A percentile compares a stretch with the other conserved stretches of the same genome.
phyloP scores from a whole-genome alignment of 2,888 invertebrate genomes.

The Hydroisotoma schaefferi region DNA sequence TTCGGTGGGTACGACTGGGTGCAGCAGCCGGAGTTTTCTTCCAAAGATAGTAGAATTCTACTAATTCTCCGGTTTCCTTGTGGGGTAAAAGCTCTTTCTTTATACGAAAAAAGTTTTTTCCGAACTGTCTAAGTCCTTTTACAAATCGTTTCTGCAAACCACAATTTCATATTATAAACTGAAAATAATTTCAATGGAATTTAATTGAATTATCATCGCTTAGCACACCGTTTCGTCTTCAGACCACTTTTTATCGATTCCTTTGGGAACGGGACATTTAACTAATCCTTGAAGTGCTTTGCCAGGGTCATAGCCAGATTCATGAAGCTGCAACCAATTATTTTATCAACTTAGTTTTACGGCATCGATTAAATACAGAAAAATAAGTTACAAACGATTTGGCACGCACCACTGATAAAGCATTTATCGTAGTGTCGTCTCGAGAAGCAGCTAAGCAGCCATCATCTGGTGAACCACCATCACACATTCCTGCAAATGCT shows the following conservation, averaged over 20 bases:
- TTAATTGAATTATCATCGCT: background rate
- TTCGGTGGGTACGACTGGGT: constrained; percentile 89
- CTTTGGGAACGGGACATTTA: constrained; percentile 94
- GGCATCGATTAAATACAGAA: constrained; percentile 11
- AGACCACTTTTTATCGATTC: constrained; percentile 96
- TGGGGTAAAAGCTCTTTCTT: constrained; percentile 92
- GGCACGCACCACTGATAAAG: constrained; percentile 75
- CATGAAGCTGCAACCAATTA: constrained; percentile 68
- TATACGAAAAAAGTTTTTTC: constrained; percentile 98
- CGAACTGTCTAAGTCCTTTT: constrained; percentile 95
- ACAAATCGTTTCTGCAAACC: constrained; percentile 80
- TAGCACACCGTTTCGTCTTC: constrained; percentile 81
- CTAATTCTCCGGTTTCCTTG: constrained; percentile 94
- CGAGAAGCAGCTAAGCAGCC: constrained; percentile 94
- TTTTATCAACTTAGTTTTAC: constrained; percentile 10
- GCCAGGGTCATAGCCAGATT: constrained; percentile 93
- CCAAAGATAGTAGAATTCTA: constrained; percentile 99
- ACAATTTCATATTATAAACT: background rate
- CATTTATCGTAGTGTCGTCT: constrained; percentile 96
- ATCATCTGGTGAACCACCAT: constrained; percentile 91
- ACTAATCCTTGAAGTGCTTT: constrained; percentile 93
- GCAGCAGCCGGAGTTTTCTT: constrained; percentile 98
- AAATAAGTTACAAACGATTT: background rate
- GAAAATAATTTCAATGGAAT: background rate
- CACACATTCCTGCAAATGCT: constrained; percentile 96